phyloP scores from a whole-genome alignment of 1,140 invertebrate genomes.

The Calephelis nemesis region DNA sequence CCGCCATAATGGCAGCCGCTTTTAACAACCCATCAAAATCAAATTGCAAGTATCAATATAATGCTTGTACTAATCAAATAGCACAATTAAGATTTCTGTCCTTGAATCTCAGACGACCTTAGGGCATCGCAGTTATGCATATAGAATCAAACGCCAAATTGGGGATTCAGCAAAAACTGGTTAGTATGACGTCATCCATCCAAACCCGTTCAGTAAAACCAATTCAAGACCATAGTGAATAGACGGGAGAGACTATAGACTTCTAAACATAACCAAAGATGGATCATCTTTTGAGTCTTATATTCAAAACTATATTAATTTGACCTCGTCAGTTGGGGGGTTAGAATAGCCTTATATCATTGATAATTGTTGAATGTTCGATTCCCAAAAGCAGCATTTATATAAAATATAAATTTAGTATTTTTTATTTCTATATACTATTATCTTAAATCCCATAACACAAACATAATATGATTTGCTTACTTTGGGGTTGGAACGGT shows the following conservation, averaged over 20 bases:
- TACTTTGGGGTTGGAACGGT: no score
- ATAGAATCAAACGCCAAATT: conserved; percentile 59
- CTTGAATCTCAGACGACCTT: conserved; percentile 63
- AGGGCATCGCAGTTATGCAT: conserved; percentile 58
- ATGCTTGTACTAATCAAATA: background rate
- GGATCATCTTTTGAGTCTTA: no score
- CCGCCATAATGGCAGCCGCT: no score
- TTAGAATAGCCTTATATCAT: no score
- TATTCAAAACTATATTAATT: no score
- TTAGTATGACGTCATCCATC: conserved; percentile 45
- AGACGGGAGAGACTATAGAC: background rate
- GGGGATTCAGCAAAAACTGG: conserved; percentile 48
- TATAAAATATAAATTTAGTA: no score
- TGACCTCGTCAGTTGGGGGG: no score
- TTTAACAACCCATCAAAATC: background rate
- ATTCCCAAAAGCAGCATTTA: no score
- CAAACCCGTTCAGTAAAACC: conserved; percentile 34
- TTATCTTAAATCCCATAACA: no score
- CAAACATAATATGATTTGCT: no score
- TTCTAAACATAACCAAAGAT: background rate
- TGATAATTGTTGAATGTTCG: no score
- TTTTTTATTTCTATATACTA: no score
- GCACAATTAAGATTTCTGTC: conserved; percentile 35
- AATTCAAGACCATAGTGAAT: conserved; percentile 14
- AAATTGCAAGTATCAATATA: background rate